Conservation (phyloP, 2,888 invertebrate species). For the Patella ulyssiponensis region DNA sequence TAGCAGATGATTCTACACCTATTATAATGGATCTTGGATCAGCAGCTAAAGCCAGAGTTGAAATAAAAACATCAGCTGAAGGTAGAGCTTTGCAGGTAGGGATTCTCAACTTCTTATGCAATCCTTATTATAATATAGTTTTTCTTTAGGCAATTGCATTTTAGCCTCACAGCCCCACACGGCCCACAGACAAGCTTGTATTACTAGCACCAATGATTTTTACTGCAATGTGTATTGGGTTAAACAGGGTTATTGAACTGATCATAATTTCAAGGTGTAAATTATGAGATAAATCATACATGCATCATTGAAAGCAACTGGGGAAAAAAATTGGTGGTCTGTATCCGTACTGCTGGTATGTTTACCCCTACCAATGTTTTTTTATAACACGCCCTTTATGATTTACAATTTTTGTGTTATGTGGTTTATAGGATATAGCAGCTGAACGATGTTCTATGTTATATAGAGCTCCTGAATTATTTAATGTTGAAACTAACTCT, state of each 20-base stretch:
- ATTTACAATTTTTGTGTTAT: too few relatives aligned
- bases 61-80: constrained; percentile 68
- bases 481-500: constrained; percentile 86
- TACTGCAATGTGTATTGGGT: too few relatives aligned
- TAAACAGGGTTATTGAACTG: too few relatives aligned
- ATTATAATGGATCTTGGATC: constrained; percentile 87
- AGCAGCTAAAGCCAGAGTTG: constrained; percentile 70
- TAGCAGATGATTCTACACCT: constrained; percentile 80
- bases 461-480: constrained; percentile 89
- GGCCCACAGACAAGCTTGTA: constrained; percentile 30
- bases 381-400: too few relatives aligned
- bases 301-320: too few relatives aligned
- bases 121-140: not conserved
- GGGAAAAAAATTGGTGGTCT: too few relatives aligned
- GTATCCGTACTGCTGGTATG: too few relatives aligned
- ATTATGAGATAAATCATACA: too few relatives aligned
- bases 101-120: not conserved
- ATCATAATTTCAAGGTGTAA: too few relatives aligned
- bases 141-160: not conserved
- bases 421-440: constrained; percentile 81
- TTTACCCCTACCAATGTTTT: too few relatives aligned
- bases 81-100: constrained; percentile 69
- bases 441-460: constrained; percentile 90
- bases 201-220: not conserved
- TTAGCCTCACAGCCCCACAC: constrained; percentile 26